Evolutionary conservation across 23 tunicate genomes (phyloP), one percentile per base, ranked within the genome.

Genomic region (Ascidia mentula): DNA sequence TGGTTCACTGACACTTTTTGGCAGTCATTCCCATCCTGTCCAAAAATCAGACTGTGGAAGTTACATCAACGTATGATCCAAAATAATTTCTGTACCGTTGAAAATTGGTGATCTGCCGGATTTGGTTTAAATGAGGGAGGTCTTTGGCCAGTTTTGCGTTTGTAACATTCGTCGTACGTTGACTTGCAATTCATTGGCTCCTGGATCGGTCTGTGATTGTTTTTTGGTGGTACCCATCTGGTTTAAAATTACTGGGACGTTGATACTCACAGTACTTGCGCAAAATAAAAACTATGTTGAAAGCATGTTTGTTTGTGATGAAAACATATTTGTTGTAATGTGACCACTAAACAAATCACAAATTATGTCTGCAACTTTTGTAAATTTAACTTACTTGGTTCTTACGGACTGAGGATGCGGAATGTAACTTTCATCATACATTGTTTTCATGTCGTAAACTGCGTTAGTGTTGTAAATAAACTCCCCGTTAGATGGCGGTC

Each of bases 401-500:
- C 88, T 77, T n/a, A 33, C 37, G 18, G 82, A 31, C 18, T 30
- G 31, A 8, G 80, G 80, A 76, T 88, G 92, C 0, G 32, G 31
- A 18, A 74, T 46, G 59, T 32, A 88, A 33, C 69, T 88, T 31
- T 74, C 82, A 20, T 69, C 87, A 72, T 88, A 88, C 69, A 60
- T 88, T 8, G 92, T 88, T 69, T 69, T 76, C 86, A 81, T 60
- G 72, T 88, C 86, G 60, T 59, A 82, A 3, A 46, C 33, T n/a
- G 77, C 86, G 15, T 35, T 36, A 1, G 71, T 26, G 70, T 81
- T 80, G 85, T 82, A 77, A 17, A 72, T 82, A 42, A 81, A 74
- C 73, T 76, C 85, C 7, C 79, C 82, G 85, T 81, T 88, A 24
- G 80, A 59, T 60, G 82, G 77, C 36, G 92, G 92, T 34, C 79